Conservation (phyloP, 2,797 vertebrate genomes). For the Mormyrops attenuatus region DNA sequence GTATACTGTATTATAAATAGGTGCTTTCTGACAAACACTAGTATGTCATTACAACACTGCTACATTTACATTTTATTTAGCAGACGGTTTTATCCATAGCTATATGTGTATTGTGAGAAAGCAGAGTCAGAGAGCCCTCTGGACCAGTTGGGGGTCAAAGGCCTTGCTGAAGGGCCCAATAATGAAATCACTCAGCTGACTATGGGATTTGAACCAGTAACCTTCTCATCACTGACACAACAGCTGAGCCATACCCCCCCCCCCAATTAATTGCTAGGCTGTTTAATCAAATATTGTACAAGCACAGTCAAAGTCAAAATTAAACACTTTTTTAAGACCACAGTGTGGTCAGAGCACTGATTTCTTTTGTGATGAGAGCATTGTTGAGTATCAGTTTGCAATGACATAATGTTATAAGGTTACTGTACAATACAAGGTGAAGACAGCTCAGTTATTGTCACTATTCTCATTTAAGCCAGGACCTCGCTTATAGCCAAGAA, state of each 20-base stretch:
- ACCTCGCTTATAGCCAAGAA: background rate
- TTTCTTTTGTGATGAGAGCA: background rate
- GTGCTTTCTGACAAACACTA: background rate
- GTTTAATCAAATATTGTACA: background rate
- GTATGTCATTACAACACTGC: background rate
- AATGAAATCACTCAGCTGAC: background rate
- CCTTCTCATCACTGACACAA: background rate
- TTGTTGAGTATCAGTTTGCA: background rate
- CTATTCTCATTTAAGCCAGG: background rate
- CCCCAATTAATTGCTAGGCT: background rate
- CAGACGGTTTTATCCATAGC: background rate
- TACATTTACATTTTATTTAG: background rate
- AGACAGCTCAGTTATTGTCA: background rate
- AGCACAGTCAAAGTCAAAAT: background rate
- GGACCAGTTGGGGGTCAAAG: background rate
- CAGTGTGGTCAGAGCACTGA: background rate
- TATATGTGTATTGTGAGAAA: too few species aligned
- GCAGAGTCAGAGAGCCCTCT: background rate
- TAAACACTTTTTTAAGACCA: background rate
- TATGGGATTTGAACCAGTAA: background rate
- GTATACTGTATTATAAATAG: background rate
- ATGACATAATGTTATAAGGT: background rate
- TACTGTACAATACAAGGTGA: background rate
- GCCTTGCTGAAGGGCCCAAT: background rate
- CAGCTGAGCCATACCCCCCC: background rate